Base-by-base conservation (phyloP, 23 tunicate genomes). In the Aplidium turbinatum region DNA sequence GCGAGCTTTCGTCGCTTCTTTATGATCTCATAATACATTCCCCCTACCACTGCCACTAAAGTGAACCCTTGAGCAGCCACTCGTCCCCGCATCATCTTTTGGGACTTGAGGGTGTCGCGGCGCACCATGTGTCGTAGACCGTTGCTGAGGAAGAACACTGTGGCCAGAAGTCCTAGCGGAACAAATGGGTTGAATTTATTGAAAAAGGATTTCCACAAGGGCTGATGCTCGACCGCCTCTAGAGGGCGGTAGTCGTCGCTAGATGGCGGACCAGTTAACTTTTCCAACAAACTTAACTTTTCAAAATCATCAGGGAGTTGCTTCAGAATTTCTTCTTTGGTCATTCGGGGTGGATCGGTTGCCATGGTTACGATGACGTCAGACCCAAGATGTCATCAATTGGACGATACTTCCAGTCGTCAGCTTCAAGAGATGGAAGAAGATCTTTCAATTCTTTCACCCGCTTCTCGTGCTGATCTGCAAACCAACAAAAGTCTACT, bases 1-100 rank as follows among this genome's bases (percentile, higher is more conserved):
- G 22, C 24, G 19, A 18, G 24, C 21, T 11, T 13, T 6, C 68
- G 68, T 20, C n/a, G 34, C 22, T 76, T 36, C 26, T 62, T 61
- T 7, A 26, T 31, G 4, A 35, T 33, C 60, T 84, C 90, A 33
- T 34, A 48, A 16, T 27, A 33, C 39, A 84, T 11, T 2, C 96
- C 96, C 0, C 63, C 83, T 1, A 75, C 75, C 0, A 88, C 16
- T 21, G 83, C 96, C 0, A 81, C 33, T 5, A 88, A 42, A 4
- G 87, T 81, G 56, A 88, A 88, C 20, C 87, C 96, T 32, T 88
- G 96, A 30, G 96, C 83, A 11, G 69, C 31, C 1, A 88, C 82
- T 30, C 96, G 87, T 3, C 96, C 96, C 3, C 96, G 70, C 96
- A 88, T 88, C 96, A 88, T 88, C 36, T 36, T 47, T 45, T 88